Evolutionary conservation across 1,140 invertebrate species (phyloP), one percentile per base, ranked within the genome.

Genomic region (Lycorma delicatula): DNA sequence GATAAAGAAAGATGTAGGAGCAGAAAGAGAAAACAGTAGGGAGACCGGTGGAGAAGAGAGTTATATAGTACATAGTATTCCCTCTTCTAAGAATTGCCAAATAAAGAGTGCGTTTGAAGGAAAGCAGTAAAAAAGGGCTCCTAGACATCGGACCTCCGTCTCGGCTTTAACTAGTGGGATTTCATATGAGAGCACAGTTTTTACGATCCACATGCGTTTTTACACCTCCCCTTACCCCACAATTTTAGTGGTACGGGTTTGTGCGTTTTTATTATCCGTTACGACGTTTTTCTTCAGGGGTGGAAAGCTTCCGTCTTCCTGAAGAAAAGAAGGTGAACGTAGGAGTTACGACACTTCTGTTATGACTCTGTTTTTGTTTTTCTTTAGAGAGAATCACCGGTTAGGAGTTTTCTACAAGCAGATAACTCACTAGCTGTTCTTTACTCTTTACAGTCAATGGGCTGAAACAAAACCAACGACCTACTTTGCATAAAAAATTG

Each of bases 131-230:
- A 44, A 16, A 13, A 44, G 41, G 41, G 18, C 18, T 16, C 23
- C 18, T 20, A 44, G 23, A 20, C 41, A 22, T 44, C 41, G 2
- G 18, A 22, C 41, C 18, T 18, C n/a, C n/a, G 41, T 44, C 16
- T 22, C 23, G 41, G 23, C 41, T 44, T 44, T 44, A 44, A 44
- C 41, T 44, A 44, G 41, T 44, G 41, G 41, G 41, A 44, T 44
- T 44, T 44, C 41, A 44, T 44, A 44, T 44, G 41, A 44, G 41
- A 44, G 41, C 41, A 20, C 41, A 20, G 23, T 16, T 44, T 44
- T 44, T 44, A 44, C 41, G 41, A 44, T 44, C 41, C 41, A 44
- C 41, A 44, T 16, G 41, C 41, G 41, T 44, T 44, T 44, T 44
- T 44, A 44, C 41, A 44, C 41, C 41, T 44, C 23, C 41, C 23